phyloP scores from a whole-genome alignment of 2,113 vertebrate genomes.

The Elgaria multicarinata region DNA sequence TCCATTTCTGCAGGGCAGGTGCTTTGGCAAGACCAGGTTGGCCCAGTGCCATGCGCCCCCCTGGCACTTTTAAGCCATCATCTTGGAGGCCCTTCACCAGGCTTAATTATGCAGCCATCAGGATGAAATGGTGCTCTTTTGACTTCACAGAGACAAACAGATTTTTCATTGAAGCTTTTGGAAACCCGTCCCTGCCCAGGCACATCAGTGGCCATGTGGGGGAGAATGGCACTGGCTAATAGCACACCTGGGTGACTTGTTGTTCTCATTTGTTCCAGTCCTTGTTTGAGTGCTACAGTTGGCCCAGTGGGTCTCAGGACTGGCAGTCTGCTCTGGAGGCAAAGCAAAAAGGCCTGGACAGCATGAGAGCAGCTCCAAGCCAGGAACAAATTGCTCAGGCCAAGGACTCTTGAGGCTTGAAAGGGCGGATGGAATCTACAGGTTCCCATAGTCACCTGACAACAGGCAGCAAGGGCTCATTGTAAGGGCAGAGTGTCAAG shows the following conservation, averaged over 20 bases:
- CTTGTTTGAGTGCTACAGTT: neutral
- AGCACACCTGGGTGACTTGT: neutral
- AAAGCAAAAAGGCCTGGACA: no score
- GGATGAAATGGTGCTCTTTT: neutral
- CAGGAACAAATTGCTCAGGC: neutral
- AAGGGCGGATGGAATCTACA: neutral
- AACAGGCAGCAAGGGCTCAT: neutral
- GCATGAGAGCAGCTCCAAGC: neutral
- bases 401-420: neutral
- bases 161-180: neutral
- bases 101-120: neutral
- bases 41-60: no score
- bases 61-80: neutral
- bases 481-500: neutral
- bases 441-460: neutral
- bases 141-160: neutral
- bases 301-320: neutral
- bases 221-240: neutral
- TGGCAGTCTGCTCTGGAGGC: neutral
- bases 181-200: neutral
- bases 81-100: neutral
- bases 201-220: neutral
- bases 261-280: neutral
- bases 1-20: neutral
- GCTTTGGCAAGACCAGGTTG: neutral